Evolutionary conservation across 2,888 invertebrate genomes (phyloP).

Genomic region (Agelastica alni): DNA sequence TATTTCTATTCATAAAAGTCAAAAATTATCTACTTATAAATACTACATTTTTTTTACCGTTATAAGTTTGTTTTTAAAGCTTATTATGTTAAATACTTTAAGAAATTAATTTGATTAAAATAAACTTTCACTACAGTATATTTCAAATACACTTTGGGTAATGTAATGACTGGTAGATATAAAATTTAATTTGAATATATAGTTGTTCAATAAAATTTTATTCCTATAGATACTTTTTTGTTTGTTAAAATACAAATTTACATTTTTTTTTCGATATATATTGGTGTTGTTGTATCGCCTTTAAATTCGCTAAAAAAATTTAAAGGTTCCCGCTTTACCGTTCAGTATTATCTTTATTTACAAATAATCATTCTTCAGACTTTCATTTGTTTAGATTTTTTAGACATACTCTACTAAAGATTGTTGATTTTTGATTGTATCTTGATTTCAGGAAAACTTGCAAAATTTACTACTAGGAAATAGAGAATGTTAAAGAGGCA

Average conservation of each 20-base stretch:
- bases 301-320: conserved; percentile 24
- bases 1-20: conserved; percentile 42
- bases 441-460: conserved; percentile 26
- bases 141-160: conserved; percentile 47
- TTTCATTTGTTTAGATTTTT: conserved; percentile 32
- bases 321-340: conserved; percentile 25
- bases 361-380: conserved; percentile 41
- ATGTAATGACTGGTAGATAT: conserved; percentile 48
- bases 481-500: background rate
- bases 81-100: conserved; percentile 42
- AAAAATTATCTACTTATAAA: conserved; percentile 48
- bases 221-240: conserved; percentile 42
- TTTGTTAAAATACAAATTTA: conserved; percentile 50
- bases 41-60: conserved; percentile 46
- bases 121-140: conserved; percentile 48
- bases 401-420: conserved; percentile 43
- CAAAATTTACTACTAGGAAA: conserved; percentile 17
- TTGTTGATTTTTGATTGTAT: conserved; percentile 49
- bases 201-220: conserved; percentile 44
- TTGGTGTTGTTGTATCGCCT: conserved; percentile 45
- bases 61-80: conserved; percentile 43
- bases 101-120: conserved; percentile 45
- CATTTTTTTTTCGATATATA: conserved; percentile 48
- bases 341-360: conserved; percentile 37
- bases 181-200: conserved; percentile 51